A percentile compares a stretch with the other conserved stretches of the same genome.
Conservation (phyloP, 2,888 invertebrate genomes). For the Caenorhabditis angaria region DNA sequence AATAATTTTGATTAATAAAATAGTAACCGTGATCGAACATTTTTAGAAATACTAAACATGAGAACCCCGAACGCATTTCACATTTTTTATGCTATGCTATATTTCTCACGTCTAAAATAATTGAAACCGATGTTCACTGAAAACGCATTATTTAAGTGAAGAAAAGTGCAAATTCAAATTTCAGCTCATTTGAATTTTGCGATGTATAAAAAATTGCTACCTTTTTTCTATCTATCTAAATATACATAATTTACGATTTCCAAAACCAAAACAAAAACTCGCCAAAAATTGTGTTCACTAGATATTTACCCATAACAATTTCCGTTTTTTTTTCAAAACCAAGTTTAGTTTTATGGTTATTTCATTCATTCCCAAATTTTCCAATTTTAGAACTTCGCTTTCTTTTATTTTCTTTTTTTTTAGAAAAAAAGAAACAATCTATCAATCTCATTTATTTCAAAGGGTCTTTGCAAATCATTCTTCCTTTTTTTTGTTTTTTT, state of each 20-base stretch:
- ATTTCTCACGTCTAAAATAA: too few relatives aligned
- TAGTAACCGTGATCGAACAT: too few relatives aligned
- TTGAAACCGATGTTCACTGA: too few relatives aligned
- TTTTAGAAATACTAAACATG: too few relatives aligned
- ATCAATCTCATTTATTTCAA: slow-evolving; percentile 2
- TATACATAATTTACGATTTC: not conserved
- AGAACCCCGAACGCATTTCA: too few relatives aligned
- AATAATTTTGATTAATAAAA: too few relatives aligned
- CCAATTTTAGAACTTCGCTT: not conserved
- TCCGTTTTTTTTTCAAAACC: too few relatives aligned
- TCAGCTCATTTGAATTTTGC: too few relatives aligned
- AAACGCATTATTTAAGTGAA: too few relatives aligned
- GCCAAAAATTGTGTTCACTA: not conserved
- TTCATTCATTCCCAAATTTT: not conserved
- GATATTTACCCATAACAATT: slow-evolving; percentile 1
- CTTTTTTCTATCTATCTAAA: not conserved
- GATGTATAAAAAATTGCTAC: too few relatives aligned
- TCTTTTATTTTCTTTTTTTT: not conserved
- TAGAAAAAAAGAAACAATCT: not conserved
- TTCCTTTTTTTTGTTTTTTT: not conserved
- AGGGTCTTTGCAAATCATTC: not conserved
- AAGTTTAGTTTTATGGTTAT: not conserved
- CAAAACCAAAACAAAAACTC: not conserved
- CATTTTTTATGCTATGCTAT: too few relatives aligned
- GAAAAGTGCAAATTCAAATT: too few relatives aligned